These are phyloP conservation scores for Fregata magnificens DNA, from an alignment of 2,113 vertebrate genomes.

Conservation along the genomic window DNA sequence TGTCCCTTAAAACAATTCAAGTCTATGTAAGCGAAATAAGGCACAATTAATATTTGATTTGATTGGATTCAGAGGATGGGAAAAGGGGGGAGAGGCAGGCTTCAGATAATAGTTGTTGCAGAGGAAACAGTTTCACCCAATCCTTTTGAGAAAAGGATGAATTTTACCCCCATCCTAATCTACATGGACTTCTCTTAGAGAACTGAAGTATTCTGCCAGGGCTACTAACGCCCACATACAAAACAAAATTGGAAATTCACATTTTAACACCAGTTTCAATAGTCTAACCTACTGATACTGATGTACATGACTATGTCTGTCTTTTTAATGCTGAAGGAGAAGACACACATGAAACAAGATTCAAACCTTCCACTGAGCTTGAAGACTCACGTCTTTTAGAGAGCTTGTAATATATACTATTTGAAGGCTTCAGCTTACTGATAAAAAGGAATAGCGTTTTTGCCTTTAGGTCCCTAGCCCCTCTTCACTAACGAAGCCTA, in stretches of 20 bases:
- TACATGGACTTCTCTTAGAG: slow-evolving; percentile 43
- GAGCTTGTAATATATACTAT: slow-evolving; percentile 58
- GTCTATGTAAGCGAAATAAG: slow-evolving; percentile 93
- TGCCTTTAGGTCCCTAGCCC: slow-evolving; percentile 67
- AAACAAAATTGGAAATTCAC: slow-evolving; percentile 74
- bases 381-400: slow-evolving; percentile 42
- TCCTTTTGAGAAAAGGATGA: slow-evolving; percentile 52
- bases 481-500: slow-evolving; percentile 68
- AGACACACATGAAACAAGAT: slow-evolving; percentile 45
- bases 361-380: slow-evolving; percentile 58
- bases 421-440: slow-evolving; percentile 65
- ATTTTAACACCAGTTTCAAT: slow-evolving; percentile 75
- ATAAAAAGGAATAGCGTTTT: slow-evolving; percentile 59
- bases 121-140: slow-evolving; percentile 71
- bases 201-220: slow-evolving; percentile 62
- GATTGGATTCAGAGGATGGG: slow-evolving; percentile 73
- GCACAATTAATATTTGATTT: slow-evolving; percentile 92
- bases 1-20: slow-evolving; percentile 82
- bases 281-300: slow-evolving; percentile 78
- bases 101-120: slow-evolving; percentile 74
- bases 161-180: slow-evolving; percentile 45
- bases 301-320: slow-evolving; percentile 57
- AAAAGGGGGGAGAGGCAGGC: slow-evolving; percentile 68
- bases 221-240: slow-evolving; percentile 13
- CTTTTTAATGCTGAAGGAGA: slow-evolving; percentile 66